phyloP scores from a whole-genome alignment of 2,888 invertebrate genomes.

The Julus scanicus region DNA sequence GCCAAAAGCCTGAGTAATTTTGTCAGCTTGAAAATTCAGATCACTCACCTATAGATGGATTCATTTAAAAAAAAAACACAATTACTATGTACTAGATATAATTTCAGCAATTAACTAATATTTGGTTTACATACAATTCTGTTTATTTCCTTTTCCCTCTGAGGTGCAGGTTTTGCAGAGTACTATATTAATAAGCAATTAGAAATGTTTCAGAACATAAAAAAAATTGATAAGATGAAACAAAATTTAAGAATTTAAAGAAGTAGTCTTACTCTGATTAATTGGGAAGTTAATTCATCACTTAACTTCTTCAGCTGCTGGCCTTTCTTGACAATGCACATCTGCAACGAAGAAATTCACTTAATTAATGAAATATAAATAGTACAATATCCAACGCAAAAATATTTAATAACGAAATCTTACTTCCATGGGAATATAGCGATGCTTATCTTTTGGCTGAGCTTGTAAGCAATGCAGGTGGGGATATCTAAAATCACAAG shows the following conservation, averaged over 20 bases:
- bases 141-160: slow-evolving; percentile 49
- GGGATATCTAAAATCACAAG: slow-evolving; percentile 54
- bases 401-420: not conserved
- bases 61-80: not conserved
- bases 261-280: slow-evolving; percentile 47
- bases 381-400: not conserved
- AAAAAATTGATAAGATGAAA: too few relatives aligned
- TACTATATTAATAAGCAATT: not conserved
- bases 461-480: slow-evolving; percentile 57
- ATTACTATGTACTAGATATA: not conserved
- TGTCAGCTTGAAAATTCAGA: not conserved
- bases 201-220: not conserved
- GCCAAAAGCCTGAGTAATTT: not conserved
- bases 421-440: slow-evolving; percentile 58
- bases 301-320: slow-evolving; percentile 51
- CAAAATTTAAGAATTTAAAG: not conserved
- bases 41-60: not conserved
- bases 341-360: slow-evolving; percentile 31
- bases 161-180: slow-evolving; percentile 52
- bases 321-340: slow-evolving; percentile 55
- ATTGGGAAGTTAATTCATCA: slow-evolving; percentile 47
- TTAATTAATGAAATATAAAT: too few relatives aligned
- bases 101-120: not conserved
- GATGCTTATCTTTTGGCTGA: slow-evolving; percentile 57
- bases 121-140: not conserved